These are phyloP conservation scores for Nephotettix cincticeps DNA, from an alignment of 1,140 invertebrate genomes.

Conservation along the genomic window DNA sequence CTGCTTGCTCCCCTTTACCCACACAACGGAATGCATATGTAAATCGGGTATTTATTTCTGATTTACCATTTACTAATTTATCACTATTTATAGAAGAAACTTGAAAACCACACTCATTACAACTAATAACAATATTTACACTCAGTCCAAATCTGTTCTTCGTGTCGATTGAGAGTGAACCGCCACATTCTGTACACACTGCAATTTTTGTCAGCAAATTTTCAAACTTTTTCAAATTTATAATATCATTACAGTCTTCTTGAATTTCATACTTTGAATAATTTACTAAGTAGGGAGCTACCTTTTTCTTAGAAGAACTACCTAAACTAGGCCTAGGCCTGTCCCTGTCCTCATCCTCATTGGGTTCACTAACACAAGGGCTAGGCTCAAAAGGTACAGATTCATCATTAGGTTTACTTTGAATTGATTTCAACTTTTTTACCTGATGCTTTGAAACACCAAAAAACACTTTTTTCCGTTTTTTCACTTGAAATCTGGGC, in stretches of 20 bases:
- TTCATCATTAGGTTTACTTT: not conserved
- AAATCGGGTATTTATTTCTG: conserved; percentile 12
- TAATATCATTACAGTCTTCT: not conserved
- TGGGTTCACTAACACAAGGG: not conserved
- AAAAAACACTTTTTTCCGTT: not conserved
- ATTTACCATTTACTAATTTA: not conserved
- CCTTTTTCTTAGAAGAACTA: conserved; percentile 6
- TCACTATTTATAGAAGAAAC: not conserved
- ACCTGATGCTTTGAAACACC: not conserved
- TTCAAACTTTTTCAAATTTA: not conserved
- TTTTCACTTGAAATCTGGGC: conserved; percentile 1
- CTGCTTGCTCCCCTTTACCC: conserved; percentile 10
- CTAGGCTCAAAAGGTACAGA: not conserved
- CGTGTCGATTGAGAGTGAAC: not conserved
- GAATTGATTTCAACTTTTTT: not conserved
- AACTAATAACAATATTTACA: not conserved
- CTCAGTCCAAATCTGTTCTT: not conserved
- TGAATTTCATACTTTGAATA: not conserved
- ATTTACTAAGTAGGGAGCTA: not conserved
- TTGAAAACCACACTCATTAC: not conserved
- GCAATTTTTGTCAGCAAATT: not conserved
- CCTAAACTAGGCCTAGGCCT: too few relatives aligned
- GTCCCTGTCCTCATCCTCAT: not conserved
- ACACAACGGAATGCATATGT: conserved; percentile 16
- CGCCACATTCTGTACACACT: not conserved